A percentile compares a stretch with the other conserved stretches of the same genome.
Evolutionary conservation across 2,113 vertebrate genomes (phyloP).

Genomic region (Rana temporaria): DNA sequence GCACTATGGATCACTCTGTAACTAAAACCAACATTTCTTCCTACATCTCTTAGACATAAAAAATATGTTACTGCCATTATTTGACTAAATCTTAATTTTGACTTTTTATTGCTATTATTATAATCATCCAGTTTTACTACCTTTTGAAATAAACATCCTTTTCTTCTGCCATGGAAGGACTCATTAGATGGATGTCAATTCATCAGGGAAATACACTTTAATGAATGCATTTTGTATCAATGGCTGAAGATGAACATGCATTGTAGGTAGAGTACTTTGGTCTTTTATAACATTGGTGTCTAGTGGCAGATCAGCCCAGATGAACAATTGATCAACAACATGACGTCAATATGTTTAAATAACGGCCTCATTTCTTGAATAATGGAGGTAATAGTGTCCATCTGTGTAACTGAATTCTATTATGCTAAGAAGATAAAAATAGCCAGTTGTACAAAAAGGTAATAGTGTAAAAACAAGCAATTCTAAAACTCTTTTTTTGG

Average conservation of each 20-base stretch:
- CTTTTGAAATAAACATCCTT: no score
- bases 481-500: no score
- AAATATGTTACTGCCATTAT: no score
- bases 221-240: background rate
- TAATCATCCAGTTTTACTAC: no score
- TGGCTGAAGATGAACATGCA: background rate
- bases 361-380: slow-evolving; percentile 1
- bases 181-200: background rate
- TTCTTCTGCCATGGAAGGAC: background rate
- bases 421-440: background rate
- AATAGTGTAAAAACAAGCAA: no score
- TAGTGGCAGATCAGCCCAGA: background rate
- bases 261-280: background rate
- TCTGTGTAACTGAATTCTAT: background rate
- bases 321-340: background rate
- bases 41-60: no score
- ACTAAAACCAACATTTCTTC: no score
- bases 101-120: no score
- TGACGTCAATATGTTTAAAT: slow-evolving; percentile 7
- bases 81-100: no score
- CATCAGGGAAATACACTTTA: background rate
- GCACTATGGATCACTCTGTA: no score
- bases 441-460: slow-evolving; percentile 53
- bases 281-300: slow-evolving; percentile 3
- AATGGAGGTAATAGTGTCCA: background rate